Conservation (phyloP, 2,113 vertebrate species). For the Phainopepla nitens region DNA sequence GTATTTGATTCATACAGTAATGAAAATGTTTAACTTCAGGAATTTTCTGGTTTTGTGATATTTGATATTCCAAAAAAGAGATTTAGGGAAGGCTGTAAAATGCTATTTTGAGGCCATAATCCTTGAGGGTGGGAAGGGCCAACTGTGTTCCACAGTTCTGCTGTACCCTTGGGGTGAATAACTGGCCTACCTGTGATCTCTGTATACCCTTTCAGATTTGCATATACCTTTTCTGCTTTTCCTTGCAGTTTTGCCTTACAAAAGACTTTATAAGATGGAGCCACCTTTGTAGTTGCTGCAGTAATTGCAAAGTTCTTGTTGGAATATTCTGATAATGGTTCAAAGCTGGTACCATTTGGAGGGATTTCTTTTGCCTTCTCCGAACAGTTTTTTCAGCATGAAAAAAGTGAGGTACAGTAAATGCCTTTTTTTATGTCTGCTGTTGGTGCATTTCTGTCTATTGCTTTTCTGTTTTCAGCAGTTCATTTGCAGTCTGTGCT, state of each 20-base stretch:
- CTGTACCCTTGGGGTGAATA: not conserved
- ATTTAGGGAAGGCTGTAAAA: not conserved
- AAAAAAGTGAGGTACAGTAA: not conserved
- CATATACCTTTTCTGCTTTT: not conserved
- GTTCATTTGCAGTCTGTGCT: conserved; percentile 33
- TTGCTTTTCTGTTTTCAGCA: conserved; percentile 25
- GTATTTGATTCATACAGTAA: not conserved
- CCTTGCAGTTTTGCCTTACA: not conserved
- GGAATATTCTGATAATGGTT: not conserved
- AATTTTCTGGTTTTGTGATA: not conserved
- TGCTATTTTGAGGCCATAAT: not conserved
- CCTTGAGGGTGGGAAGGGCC: not conserved
- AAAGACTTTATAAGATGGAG: not conserved
- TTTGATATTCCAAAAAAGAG: not conserved
- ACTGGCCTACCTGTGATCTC: not conserved
- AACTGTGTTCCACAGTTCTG: not conserved
- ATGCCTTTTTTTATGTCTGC: not conserved
- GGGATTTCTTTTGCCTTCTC: not conserved
- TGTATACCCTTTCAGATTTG: not conserved
- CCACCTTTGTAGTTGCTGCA: not conserved
- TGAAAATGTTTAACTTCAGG: not conserved
- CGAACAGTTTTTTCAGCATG: conserved; percentile 18
- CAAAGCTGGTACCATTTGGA: not conserved
- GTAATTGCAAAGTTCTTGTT: not conserved
- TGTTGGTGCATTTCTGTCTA: not conserved